These are phyloP conservation scores for Rhynchophorus ferrugineus DNA, from an alignment of 1,140 invertebrate species.

Conservation along the genomic window DNA sequence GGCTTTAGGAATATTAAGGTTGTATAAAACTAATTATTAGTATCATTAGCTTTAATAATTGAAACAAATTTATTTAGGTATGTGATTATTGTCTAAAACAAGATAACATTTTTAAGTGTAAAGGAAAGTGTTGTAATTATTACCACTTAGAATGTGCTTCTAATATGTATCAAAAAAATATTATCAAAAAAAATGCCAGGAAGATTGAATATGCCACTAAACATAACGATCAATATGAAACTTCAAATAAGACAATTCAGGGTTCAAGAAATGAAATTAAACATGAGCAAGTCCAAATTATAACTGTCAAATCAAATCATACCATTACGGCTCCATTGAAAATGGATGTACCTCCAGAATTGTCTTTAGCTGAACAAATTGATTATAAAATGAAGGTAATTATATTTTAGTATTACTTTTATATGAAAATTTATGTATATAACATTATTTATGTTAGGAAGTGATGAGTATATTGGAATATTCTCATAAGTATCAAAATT, in stretches of 20 bases:
- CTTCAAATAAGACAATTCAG: too few species aligned
- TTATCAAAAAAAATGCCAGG: not conserved
- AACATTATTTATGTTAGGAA: constrained; percentile 19
- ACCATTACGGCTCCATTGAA: constrained; percentile 10
- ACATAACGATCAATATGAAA: too few species aligned
- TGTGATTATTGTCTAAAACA: constrained; percentile 59
- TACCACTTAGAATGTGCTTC: constrained; percentile 46
- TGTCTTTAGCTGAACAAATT: constrained; percentile 33
- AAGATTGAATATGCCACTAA: too few species aligned
- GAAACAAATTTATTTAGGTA: constrained; percentile 38
- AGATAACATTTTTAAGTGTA: constrained; percentile 55
- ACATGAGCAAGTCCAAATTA: constrained; percentile 20
- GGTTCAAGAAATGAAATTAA: not conserved
- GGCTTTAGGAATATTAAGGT: constrained; percentile 15
- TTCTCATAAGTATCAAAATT: constrained; percentile 29
- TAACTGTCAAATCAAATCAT: constrained; percentile 23
- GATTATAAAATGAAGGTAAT: constrained; percentile 34
- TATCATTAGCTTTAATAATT: not conserved
- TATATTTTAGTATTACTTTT: constrained; percentile 1
- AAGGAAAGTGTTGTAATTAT: constrained; percentile 47
- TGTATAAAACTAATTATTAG: not conserved
- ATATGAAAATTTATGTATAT: not conserved
- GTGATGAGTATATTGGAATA: constrained; percentile 34
- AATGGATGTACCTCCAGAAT: constrained; percentile 19
- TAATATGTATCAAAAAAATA: constrained; percentile 7